Evolutionary conservation across 2,888 invertebrate genomes (phyloP).

Genomic region (Idaea dimidiata): DNA sequence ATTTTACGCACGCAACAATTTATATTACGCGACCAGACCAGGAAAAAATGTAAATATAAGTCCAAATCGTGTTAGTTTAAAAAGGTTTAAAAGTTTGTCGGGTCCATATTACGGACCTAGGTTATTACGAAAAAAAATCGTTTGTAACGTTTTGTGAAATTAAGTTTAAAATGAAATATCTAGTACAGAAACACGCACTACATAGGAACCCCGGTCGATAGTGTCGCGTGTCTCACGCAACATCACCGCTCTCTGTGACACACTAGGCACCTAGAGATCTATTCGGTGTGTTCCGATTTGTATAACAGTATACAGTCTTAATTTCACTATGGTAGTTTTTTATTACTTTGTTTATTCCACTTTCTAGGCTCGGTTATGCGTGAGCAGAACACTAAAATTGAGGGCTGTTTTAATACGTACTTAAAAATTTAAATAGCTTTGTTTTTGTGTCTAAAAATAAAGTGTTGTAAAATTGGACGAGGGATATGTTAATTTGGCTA

Average conservation of each 20-base stretch:
- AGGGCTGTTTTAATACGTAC: neutral
- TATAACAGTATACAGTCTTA: neutral
- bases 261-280: constrained; percentile 4
- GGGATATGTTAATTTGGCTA: no score
- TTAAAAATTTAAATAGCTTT: neutral
- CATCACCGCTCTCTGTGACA: constrained; percentile 22
- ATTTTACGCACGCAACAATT: no score
- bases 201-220: constrained; percentile 39
- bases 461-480: no score
- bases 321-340: neutral
- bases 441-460: constrained; percentile 5
- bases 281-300: constrained; percentile 6
- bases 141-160: neutral
- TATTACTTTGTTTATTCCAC: neutral
- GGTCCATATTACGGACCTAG: no score
- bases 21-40: no score
- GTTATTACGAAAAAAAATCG: no score
- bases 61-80: no score
- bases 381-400: neutral
- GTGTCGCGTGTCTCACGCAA: constrained; percentile 49
- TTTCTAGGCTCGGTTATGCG: neutral
- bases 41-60: no score
- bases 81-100: no score
- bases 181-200: constrained; percentile 23
- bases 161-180: constrained; percentile 2